Base-by-base conservation (phyloP, 1,140 invertebrate genomes). In the Lineus longissimus region DNA sequence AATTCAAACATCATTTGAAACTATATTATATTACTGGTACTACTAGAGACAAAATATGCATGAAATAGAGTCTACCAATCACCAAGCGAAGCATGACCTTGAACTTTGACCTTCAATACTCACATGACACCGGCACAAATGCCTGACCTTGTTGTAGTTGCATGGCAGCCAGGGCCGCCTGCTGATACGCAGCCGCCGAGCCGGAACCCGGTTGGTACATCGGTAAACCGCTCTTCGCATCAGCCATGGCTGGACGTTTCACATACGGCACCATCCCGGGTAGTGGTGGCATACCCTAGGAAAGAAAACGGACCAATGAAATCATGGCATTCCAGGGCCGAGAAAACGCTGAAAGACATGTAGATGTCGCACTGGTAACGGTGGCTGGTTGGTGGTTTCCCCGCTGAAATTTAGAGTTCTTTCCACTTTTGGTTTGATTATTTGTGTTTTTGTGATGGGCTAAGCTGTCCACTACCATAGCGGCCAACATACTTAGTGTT, bases 211-310 rank as follows among this genome's bases (percentile, higher is more conserved):
- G 93, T 84, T 95, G 93, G 86, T 95, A 97, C 72, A 97, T 91
- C 71, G 94, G 93, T 80, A 96, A 87, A 72, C 93, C 94, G 78
- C 91, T 93, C 84, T 97, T 97, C 83, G 95, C 93, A 65, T 76
- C 74, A n/a, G 73, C 70, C 51, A 84, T 66, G 58, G 91, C 92
- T 73, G 93, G 91, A 76, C 93, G 89, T 84, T 94, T 90, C 84
- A 94, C 94, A 84, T 94, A 95, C 78, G 92, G 91, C 80, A 92
- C 88, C 89, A 95, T 93, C 75, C 92, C 92, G 77, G 92, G 92
- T 85, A 95, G 94, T 79, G 90, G n/a, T 6, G 19, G 22, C 41
- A 55, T 30, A 4, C 22, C 89, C 92, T 94, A 86, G 11, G 86
- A 86, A 57, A 71, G 40, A 61, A 47, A 56, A 23, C 15, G 11